phyloP scores from a whole-genome alignment of 2,113 vertebrate genomes.

The Lipophrys pholis region DNA sequence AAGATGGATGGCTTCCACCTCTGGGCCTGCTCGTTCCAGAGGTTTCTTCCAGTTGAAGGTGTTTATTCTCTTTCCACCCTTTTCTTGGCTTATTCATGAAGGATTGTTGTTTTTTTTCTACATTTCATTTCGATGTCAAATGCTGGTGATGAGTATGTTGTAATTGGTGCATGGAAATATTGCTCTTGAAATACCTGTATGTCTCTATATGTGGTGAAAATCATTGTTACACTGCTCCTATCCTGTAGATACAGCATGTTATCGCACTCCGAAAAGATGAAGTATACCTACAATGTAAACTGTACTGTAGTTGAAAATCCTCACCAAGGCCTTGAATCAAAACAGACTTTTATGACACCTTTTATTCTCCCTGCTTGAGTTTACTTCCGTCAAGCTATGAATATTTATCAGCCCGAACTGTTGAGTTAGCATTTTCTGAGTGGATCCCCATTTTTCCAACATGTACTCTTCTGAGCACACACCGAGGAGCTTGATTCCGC shows the following conservation, averaged over 20 bases:
- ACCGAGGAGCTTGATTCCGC: slow-evolving; percentile 56
- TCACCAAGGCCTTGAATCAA: slow-evolving; percentile 5
- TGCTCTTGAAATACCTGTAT: no score
- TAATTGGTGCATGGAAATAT: no score
- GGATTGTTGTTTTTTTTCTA: no score
- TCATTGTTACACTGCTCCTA: not conserved
- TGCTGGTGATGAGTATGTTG: no score
- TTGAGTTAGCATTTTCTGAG: slow-evolving; percentile 66
- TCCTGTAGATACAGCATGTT: slow-evolving; percentile 9
- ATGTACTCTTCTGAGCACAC: slow-evolving; percentile 41
- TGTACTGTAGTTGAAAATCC: not conserved
- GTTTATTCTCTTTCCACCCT: no score
- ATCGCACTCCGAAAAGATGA: slow-evolving; percentile 4
- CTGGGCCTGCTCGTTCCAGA: no score
- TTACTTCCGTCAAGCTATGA: slow-evolving; percentile 48
- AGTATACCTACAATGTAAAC: not conserved
- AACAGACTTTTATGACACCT: slow-evolving; percentile 38
- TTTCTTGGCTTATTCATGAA: no score
- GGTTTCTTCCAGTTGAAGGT: no score
- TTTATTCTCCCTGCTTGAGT: slow-evolving; percentile 44
- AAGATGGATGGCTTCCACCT: no score
- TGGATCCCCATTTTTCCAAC: slow-evolving; percentile 45
- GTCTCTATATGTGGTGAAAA: no score
- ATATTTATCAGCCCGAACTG: slow-evolving; percentile 64
- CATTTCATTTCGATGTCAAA: no score